These are phyloP conservation scores for Oligia fasciuncula DNA, from an alignment of 2,888 invertebrate genomes.

Conservation along the genomic window DNA sequence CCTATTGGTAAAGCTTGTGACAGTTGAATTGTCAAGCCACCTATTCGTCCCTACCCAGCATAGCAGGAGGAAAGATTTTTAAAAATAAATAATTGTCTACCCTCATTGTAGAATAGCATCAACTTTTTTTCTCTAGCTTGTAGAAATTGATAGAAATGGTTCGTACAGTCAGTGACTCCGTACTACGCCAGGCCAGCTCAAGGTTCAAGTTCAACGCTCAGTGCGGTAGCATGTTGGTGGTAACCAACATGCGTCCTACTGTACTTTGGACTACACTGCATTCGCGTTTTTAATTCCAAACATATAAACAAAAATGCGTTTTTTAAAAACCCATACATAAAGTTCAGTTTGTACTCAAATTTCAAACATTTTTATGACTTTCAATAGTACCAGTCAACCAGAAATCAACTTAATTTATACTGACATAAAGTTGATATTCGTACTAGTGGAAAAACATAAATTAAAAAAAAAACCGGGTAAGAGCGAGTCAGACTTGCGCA, in stretches of 20 bases:
- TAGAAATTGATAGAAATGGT: not conserved
- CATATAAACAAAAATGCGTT: no score
- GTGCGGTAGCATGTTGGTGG: not conserved
- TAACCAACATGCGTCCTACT: not conserved
- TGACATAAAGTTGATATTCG: no score
- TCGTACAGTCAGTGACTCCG: not conserved
- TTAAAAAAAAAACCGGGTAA: no score
- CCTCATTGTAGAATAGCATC: not conserved
- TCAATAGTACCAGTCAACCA: no score
- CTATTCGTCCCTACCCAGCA: not conserved
- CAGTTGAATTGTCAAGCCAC: slow-evolving; percentile 6
- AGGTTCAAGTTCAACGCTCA: not conserved
- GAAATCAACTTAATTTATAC: no score
- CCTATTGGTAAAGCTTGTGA: slow-evolving; percentile 5
- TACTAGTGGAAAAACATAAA: no score
- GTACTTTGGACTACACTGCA: not conserved
- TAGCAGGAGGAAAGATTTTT: no score
- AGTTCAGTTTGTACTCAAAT: no score
- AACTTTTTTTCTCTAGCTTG: slow-evolving; percentile 1
- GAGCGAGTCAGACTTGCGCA: no score
- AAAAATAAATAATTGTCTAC: slow-evolving; percentile 17
- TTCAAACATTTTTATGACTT: no score
- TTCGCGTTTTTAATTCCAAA: no score
- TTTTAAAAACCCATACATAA: no score
- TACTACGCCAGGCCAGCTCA: not conserved